Percentiles rank a stretch among this genome's conserved stretches.
phyloP scores from a whole-genome alignment of 2,888 invertebrate genomes.

The Craniophora ligustri region DNA sequence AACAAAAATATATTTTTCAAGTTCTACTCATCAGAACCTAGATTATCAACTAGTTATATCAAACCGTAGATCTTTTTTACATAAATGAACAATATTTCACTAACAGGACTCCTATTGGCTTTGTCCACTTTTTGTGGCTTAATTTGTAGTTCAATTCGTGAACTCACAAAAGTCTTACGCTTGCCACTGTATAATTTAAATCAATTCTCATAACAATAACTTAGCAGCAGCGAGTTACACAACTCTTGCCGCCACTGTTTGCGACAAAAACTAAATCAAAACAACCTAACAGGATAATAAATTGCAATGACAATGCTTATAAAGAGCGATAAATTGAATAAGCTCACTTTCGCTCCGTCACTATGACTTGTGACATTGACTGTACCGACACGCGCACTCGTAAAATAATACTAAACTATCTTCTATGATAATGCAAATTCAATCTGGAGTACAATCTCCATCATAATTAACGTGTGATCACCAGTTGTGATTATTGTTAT shows the following conservation, averaged over 20 bases:
- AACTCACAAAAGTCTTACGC: slow-evolving; percentile 5
- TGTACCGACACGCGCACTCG: slow-evolving; percentile 10
- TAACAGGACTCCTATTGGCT: not conserved
- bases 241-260: slow-evolving; percentile 17
- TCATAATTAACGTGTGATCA: slow-evolving; percentile 21
- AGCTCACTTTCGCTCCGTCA: slow-evolving; percentile 58
- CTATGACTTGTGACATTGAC: slow-evolving; percentile 56
- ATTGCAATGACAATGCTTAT: slow-evolving; percentile 39
- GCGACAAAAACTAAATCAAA: slow-evolving; percentile 34
- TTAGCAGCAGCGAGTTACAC: slow-evolving; percentile 17
- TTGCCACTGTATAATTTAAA: slow-evolving; percentile 10
- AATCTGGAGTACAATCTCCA: slow-evolving; percentile 24
- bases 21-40: not conserved
- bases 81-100: not conserved
- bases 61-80: not conserved
- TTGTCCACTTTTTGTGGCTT: not conserved
- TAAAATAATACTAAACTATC: slow-evolving; percentile 18
- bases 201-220: slow-evolving; percentile 19
- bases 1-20: too few relatives aligned
- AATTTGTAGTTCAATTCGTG: not conserved
- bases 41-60: not conserved
- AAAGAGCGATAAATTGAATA: slow-evolving; percentile 25
- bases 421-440: slow-evolving; percentile 10
- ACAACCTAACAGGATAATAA: slow-evolving; percentile 20
- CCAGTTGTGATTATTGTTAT: slow-evolving; percentile 10